Evolutionary conservation across 2,888 invertebrate genomes (phyloP), one percentile per base, ranked within the genome.

Genomic region (Pachliopta kotzebuea): DNA sequence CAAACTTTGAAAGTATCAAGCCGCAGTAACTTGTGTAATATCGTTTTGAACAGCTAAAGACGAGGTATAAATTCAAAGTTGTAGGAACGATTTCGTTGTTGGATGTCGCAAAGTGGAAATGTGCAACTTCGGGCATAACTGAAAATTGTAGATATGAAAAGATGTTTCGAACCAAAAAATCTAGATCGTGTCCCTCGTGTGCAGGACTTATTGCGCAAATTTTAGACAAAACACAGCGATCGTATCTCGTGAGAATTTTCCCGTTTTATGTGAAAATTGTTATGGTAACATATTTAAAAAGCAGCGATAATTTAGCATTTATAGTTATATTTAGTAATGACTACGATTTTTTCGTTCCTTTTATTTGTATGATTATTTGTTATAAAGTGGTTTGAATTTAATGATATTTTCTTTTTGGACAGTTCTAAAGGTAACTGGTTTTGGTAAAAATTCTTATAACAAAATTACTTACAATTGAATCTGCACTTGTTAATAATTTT

Each of bases 1-100:
- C 55, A 26, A 58, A 63, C 54, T 63, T 63, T 53, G 29, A 63
- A 45, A 58, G 29, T 63, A 29, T 29, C 21, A 45, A 58, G 20
- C 23, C 14, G 26, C 21, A 23, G 18, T 14, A 58, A 58, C 37
- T 58, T 49, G 17, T 23, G 23, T 58, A 58, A 53, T 58, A 21
- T 9, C 37, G 31, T 57, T 57, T 50, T n/a, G 31, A 56, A 42
- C 53, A 45, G 8, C 57, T 53, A 37, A 56, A 62, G 62, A 52
- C 52, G 24, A 26, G 20, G 6, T 17, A 57, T 53, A 54, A 45
- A 29, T n/a, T 18, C 21, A 20, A 42, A 26, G 26, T 42, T 54
- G 45, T 23, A 54, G 29, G 11, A 45, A 18, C 18, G 37, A 58
- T 58, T 53, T 37, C n/a, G 23, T 21, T 53, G n/a, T n/a, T 20